phyloP scores from a whole-genome alignment of 2,797 vertebrate genomes.

The Jordanella pulchra region DNA sequence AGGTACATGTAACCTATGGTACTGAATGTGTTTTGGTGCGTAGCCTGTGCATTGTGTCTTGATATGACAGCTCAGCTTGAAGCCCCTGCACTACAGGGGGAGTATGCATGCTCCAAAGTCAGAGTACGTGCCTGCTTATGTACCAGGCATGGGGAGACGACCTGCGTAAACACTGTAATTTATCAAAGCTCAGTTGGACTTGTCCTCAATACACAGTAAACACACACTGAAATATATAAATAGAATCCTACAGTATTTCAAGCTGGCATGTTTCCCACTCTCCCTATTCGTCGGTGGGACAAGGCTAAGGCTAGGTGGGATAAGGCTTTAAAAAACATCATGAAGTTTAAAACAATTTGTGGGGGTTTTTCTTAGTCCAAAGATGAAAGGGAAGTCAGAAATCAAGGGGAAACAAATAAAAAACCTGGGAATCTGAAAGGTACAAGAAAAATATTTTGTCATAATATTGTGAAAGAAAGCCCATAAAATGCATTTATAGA shows the following conservation, averaged over 20 bases:
- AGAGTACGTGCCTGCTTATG: background rate
- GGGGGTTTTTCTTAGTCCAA: background rate
- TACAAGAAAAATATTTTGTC: background rate
- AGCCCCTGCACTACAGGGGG: slow-evolving; percentile 6
- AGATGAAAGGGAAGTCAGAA: too few species aligned
- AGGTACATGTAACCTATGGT: background rate
- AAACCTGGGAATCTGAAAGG: background rate
- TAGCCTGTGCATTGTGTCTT: background rate
- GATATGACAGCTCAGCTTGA: slow-evolving; percentile 30
- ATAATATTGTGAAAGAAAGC: background rate
- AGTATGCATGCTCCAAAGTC: background rate
- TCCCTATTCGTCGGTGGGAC: background rate
- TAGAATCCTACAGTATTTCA: slow-evolving; percentile 3
- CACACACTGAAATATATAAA: background rate
- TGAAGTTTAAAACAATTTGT: background rate
- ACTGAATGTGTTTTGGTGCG: background rate
- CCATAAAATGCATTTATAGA: background rate
- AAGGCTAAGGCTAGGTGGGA: slow-evolving; percentile 9
- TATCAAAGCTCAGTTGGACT: slow-evolving; percentile 32
- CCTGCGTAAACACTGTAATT: slow-evolving; percentile 39
- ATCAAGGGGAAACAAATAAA: background rate
- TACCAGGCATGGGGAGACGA: slow-evolving; percentile 20
- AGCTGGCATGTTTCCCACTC: slow-evolving; percentile 5
- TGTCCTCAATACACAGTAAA: slow-evolving; percentile 14
- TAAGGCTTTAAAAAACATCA: slow-evolving; percentile 10